Evolutionary conservation across 2,888 invertebrate species (phyloP).

Genomic region (Fissipunctia ypsillon): DNA sequence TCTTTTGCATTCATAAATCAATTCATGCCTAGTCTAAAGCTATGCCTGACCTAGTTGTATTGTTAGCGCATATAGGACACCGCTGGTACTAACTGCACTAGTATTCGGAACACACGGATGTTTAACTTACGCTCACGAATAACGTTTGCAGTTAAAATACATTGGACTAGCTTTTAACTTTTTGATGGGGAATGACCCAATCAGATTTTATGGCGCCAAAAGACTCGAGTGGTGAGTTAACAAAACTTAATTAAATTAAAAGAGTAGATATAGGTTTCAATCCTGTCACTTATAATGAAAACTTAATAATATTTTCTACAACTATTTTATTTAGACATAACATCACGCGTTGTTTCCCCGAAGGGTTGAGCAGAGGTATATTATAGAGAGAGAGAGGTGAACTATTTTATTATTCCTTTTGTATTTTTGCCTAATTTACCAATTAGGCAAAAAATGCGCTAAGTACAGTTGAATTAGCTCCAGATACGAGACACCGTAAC

Average conservation of each 20-base stretch:
- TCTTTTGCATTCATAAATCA: slow-evolving; percentile 63
- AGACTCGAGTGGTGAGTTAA: background rate
- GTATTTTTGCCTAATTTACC: too few species aligned
- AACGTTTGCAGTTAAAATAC: slow-evolving; percentile 49
- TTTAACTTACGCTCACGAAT: slow-evolving; percentile 52
- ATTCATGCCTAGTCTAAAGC: slow-evolving; percentile 58
- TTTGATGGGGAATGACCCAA: slow-evolving; percentile 6
- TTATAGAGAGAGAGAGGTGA: too few species aligned
- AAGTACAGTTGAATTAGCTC: slow-evolving; percentile 35
- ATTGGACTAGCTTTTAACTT: slow-evolving; percentile 16
- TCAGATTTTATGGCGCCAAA: background rate
- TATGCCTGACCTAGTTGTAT: slow-evolving; percentile 61
- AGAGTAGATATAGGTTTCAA: background rate
- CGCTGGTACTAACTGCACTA: slow-evolving; percentile 41
- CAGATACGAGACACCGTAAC: slow-evolving; percentile 30
- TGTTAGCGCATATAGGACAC: slow-evolving; percentile 60
- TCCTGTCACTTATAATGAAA: background rate
- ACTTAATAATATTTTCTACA: background rate
- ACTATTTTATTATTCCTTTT: too few species aligned
- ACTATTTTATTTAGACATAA: too few species aligned
- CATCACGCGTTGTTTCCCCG: too few species aligned
- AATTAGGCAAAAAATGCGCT: slow-evolving; percentile 42
- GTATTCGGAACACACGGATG: slow-evolving; percentile 56
- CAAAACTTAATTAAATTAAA: background rate
- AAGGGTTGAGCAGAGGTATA: too few species aligned